Evolutionary conservation across 1,140 invertebrate genomes (phyloP), one percentile per base, ranked within the genome.

Genomic region (Lasaia peninsularis): DNA sequence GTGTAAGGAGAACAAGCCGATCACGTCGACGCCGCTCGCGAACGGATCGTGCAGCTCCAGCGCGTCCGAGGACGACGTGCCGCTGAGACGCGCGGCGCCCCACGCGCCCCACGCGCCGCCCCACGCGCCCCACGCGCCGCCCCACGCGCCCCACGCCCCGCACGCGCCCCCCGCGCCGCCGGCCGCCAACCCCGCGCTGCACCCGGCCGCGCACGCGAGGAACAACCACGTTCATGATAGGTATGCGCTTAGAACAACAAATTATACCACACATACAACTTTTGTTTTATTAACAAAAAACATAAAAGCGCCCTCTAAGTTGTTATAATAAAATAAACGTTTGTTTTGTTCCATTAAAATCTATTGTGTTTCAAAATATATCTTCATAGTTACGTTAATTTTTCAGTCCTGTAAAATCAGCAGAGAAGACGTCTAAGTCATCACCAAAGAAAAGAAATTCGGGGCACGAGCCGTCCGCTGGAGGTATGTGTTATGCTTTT

Each of bases 1-100:
- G 65, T 90, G 80, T 0, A 91, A 91, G 67, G 90, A 91, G 74
- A 91, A 91, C 67, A 90, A 90, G 66, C 86, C 86, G 16, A 84
- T 87, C 5, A 88, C 83, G 18, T 81, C 80, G 6, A 85, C 81
- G 1, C 84, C 82, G 34, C 65, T 86, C 18, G 71, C 75, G 24
- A 89, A 67, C 57, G 67, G 70, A 5, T 67, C 63, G 37, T 66
- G 48, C n/a, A 65, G 53, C 0, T 74, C 73, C 4, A 80, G 78
- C 7, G 77, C 62, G 5, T 75, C 74, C 0, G 80, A 80, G 53
- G 83, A 85, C 66, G 81, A 86, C 72, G 81, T 73, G 52, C 80
- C 82, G 50, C 58, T 80, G 53, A 62, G 79, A 24, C 78, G 34
- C 67, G 53, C 86, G 70, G 3, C 62, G 65, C 63, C 62, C 65